These are phyloP conservation scores for Epizoanthus stellaris DNA, from an alignment of 92 coral and sea anemone species.

Conservation along the genomic window DNA sequence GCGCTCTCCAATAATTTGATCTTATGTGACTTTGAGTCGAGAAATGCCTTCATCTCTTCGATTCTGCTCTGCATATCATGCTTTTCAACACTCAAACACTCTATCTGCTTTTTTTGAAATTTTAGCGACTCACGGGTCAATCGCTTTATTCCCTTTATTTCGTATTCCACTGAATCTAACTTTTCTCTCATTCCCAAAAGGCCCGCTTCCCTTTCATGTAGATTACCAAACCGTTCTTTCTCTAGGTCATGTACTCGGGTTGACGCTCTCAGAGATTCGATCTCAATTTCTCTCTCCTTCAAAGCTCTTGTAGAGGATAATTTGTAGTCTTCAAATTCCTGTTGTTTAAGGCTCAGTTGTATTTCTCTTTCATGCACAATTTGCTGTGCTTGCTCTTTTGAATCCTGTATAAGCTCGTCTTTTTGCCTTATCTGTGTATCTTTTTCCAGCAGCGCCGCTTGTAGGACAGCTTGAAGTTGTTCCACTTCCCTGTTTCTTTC, in stretches of 20 bases:
- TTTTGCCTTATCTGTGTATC: no score
- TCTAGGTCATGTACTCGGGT: background rate
- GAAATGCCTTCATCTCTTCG: no score
- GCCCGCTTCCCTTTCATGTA: slow-evolving; percentile 5
- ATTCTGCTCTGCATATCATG: no score
- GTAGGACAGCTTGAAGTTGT: no score
- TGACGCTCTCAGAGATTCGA: background rate
- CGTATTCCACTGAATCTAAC: slow-evolving; percentile 13
- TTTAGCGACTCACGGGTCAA: background rate
- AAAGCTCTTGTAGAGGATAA: background rate
- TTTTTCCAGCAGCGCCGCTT: no score
- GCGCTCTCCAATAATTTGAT: no score
- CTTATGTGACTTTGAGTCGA: no score
- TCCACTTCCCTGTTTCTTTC: no score
- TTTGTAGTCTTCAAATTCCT: background rate
- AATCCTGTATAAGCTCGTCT: no score
- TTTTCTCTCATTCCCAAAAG: background rate
- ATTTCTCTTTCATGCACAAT: no score
- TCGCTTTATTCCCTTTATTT: slow-evolving; percentile 13
- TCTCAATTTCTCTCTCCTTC: background rate
- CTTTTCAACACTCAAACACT: no score
- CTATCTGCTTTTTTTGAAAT: background rate
- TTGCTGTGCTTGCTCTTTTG: no score
- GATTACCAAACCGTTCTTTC: background rate
- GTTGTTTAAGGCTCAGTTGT: background rate